Evolutionary conservation across 2,797 vertebrate genomes (phyloP), one percentile per base, ranked within the genome.

Genomic region (Acanthopagrus latus): DNA sequence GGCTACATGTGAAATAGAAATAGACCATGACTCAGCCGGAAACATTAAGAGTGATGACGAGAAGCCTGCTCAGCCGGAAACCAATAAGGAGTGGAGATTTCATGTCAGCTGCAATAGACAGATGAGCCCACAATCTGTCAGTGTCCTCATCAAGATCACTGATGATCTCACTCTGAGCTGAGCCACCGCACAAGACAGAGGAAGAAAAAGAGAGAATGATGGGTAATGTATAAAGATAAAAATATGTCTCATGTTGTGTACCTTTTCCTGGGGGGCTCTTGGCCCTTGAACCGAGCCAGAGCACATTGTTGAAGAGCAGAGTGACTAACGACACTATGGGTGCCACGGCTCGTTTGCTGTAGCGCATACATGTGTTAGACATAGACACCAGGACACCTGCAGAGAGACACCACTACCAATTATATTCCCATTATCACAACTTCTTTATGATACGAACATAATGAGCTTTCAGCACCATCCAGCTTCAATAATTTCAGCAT

Each of bases 331-430:
- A 94, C 87, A 92, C 87, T 62, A 93, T 55, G 4, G 88, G 91
- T 50, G 86, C 89, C 91, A 94, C 33, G 58, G 76, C 90, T 84
- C 69, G 83, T 79, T 88, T 92, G 85, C 92, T 88, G 89, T 92
- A 90, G 84, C 2, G 90, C 51, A 89, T 27, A 84, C 93, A 95
- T 9, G 87, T 76, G 65, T 88, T 89, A 20, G 86, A 94, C 59
- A 94, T 16, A 14, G 91, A 93, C 78, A 71, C 66, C 87, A 95
- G 89, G 74, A 93, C 52, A 86, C 94, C 94, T 95, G 83, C 3
- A 69, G 80, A 89, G 67, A 91, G 29, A 92, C 44, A 71, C 23
- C 80, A 55, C 27, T 8, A 43, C 23, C 20, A 8, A 54, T 90
- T 89, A 90, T 10, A 71, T 23, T 51, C 29, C 50, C 20, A 64